phyloP scores from a whole-genome alignment of 2,113 vertebrate species.

The Mirounga angustirostris region DNA sequence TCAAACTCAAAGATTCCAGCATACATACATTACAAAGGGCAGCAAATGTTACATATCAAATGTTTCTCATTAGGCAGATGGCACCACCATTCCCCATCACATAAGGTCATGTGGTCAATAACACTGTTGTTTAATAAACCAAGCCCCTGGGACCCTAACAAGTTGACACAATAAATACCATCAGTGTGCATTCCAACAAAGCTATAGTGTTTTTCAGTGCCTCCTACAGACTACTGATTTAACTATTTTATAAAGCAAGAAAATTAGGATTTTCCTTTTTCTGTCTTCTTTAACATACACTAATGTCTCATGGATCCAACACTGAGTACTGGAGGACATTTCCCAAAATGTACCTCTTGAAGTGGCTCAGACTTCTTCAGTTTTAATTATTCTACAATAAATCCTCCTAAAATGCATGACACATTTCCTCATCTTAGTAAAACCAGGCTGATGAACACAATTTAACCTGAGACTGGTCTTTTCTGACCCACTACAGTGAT shows the following conservation, averaged over 20 bases:
- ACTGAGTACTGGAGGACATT: background rate
- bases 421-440: background rate
- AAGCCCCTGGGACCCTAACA: background rate
- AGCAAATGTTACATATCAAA: background rate
- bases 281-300: background rate
- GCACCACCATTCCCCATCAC: background rate
- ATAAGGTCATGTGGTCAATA: background rate
- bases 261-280: background rate
- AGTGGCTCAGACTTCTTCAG: background rate
- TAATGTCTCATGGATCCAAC: background rate
- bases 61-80: background rate
- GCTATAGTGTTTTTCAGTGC: background rate
- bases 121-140: background rate
- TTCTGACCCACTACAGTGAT: background rate
- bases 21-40: background rate
- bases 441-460: background rate
- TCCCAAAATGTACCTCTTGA: conserved; percentile 23
- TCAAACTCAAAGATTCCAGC: background rate
- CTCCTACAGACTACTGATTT: background rate
- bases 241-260: conserved; percentile 30
- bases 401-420: background rate
- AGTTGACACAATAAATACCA: background rate
- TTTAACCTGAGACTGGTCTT: background rate
- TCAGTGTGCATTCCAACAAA: background rate
- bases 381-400: conserved; percentile 34